Conservation (phyloP, 2,113 vertebrate genomes). For the Paradoxurus hermaphroditus region DNA sequence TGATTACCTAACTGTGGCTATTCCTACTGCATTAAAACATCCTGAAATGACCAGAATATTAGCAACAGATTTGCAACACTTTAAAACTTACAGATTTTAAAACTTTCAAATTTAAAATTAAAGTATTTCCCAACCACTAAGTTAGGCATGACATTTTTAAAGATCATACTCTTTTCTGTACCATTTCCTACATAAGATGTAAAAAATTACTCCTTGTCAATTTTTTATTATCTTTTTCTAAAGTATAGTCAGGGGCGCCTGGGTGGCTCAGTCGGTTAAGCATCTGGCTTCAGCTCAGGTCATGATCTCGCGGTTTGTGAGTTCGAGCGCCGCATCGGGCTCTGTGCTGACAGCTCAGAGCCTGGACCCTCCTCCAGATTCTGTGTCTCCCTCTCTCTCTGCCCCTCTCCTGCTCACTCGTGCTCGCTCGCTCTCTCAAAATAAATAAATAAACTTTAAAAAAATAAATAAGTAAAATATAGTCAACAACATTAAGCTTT, state of each 20-base stretch:
- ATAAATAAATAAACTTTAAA: too few relatives aligned
- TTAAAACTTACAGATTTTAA: slow-evolving; percentile 24
- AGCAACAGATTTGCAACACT: neutral
- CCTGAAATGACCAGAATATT: slow-evolving; percentile 9
- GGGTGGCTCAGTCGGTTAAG: too few relatives aligned
- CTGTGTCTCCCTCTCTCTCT: too few relatives aligned
- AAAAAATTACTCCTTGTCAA: slow-evolving; percentile 15
- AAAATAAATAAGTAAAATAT: too few relatives aligned
- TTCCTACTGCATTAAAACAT: slow-evolving; percentile 31
- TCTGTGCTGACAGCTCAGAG: too few relatives aligned
- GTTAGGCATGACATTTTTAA: neutral
- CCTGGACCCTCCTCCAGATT: too few relatives aligned
- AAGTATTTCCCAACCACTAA: slow-evolving; percentile 23
- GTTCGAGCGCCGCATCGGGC: too few relatives aligned
- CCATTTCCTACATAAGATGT: neutral
- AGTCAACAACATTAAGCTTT: slow-evolving; percentile 10
- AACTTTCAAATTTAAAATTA: neutral
- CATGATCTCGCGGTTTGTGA: too few relatives aligned
- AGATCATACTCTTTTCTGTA: neutral
- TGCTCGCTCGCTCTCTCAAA: too few relatives aligned
- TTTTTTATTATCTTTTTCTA: slow-evolving; percentile 34
- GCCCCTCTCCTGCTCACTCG: too few relatives aligned
- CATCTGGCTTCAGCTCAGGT: too few relatives aligned
- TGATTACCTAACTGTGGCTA: neutral
- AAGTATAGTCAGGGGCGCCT: slow-evolving; percentile 22